Conservation (phyloP, 2,113 vertebrate genomes). For the Parus major region DNA sequence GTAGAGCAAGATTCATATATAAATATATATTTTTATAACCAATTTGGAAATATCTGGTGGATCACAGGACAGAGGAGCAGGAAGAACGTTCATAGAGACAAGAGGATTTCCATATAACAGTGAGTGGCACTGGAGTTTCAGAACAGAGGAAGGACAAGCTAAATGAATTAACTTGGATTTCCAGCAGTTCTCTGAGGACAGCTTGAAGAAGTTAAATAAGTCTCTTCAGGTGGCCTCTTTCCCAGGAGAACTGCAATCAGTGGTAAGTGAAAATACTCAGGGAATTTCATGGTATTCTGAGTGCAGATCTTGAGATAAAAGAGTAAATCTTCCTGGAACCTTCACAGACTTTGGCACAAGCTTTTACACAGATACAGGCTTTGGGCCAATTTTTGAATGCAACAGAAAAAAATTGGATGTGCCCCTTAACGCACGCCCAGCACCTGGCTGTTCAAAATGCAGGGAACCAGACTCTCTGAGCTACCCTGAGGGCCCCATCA, state of each 20-base stretch:
- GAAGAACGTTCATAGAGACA: background rate
- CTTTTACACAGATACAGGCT: background rate
- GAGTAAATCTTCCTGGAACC: background rate
- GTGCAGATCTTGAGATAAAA: background rate
- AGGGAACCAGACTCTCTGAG: background rate
- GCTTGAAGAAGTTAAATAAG: background rate
- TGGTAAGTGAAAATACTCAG: background rate
- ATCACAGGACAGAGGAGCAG: background rate
- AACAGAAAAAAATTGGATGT: background rate
- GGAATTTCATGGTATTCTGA: background rate
- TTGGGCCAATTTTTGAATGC: background rate
- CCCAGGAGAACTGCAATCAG: background rate
- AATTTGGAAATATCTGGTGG: background rate
- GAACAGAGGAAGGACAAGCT: background rate
- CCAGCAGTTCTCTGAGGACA: background rate
- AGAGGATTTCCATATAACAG: background rate
- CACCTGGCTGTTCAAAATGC: background rate
- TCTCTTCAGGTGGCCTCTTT: background rate
- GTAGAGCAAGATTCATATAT: background rate
- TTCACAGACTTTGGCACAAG: background rate
- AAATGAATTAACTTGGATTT: background rate
- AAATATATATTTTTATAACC: background rate
- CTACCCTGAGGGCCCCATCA: background rate
- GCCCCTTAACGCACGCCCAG: rapidly evolving
- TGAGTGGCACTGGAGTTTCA: background rate